Evolutionary conservation across 2,113 vertebrate genomes (phyloP).

Genomic region (Bubo blakistoni): DNA sequence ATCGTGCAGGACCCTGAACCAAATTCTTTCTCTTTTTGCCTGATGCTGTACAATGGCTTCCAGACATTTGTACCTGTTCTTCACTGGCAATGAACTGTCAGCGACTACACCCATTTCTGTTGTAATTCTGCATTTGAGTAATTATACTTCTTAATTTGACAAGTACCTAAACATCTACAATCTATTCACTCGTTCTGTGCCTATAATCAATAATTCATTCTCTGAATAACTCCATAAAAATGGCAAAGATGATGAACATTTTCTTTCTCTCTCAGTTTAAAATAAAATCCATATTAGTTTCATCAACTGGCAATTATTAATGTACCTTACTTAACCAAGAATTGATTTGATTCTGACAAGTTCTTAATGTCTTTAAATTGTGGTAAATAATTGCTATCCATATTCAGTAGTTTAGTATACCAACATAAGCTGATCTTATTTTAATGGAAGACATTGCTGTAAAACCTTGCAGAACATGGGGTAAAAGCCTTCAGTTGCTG

Average conservation of each 20-base stretch:
- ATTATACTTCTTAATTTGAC: slow-evolving; percentile 33
- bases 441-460: slow-evolving; percentile 22
- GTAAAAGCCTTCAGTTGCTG: not conserved
- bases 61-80: not conserved
- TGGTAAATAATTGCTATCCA: slow-evolving; percentile 55
- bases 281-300: slow-evolving; percentile 68
- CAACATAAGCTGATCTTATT: slow-evolving; percentile 43
- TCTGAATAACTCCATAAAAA: slow-evolving; percentile 56
- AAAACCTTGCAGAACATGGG: not conserved
- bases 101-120: not conserved
- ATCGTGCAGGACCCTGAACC: not conserved
- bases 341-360: slow-evolving; percentile 58
- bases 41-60: not conserved
- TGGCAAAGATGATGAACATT: slow-evolving; percentile 47
- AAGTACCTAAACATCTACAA: slow-evolving; percentile 27
- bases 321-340: slow-evolving; percentile 52
- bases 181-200: slow-evolving; percentile 5
- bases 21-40: slow-evolving; percentile 4
- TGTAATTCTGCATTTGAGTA: not conserved
- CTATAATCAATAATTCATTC: slow-evolving; percentile 61
- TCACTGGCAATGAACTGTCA: not conserved
- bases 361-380: slow-evolving; percentile 58
- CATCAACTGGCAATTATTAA: slow-evolving; percentile 50
- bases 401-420: slow-evolving; percentile 10
- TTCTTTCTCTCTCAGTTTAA: slow-evolving; percentile 45